These are phyloP conservation scores for Phyllostomus discolor DNA, from an alignment of 2,113 vertebrate genomes.

Conservation along the genomic window DNA sequence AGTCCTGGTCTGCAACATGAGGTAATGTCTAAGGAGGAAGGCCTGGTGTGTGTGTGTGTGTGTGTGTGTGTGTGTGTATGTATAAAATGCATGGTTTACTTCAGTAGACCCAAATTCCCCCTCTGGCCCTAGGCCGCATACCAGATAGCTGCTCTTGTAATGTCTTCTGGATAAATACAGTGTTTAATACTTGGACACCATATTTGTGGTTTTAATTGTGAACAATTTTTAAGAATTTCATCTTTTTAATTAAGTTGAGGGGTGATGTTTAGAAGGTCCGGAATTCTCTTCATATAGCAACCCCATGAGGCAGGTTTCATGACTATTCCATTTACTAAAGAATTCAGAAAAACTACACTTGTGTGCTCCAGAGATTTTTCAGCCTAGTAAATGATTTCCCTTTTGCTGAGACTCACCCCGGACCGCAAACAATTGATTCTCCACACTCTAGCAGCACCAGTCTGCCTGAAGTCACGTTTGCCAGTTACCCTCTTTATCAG, in stretches of 20 bases:
- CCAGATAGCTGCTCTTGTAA: background rate
- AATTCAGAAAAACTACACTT: background rate
- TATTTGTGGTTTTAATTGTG: constrained; percentile 19
- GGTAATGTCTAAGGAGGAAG: background rate
- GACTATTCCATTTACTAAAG: background rate
- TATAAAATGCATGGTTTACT: background rate
- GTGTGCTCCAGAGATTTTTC: background rate
- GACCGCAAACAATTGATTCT: background rate
- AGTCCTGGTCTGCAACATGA: background rate
- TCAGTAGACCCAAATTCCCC: background rate
- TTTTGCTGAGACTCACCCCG: background rate
- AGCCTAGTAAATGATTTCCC: background rate
- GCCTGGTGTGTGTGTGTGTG: background rate
- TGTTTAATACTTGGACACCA: background rate
- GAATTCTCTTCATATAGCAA: background rate
- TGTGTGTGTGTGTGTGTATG: background rate
- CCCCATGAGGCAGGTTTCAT: background rate
- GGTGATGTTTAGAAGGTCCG: background rate
- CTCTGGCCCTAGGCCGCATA: background rate
- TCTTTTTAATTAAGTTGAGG: background rate
- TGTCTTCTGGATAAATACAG: background rate
- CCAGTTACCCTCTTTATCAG: background rate
- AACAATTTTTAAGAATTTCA: background rate
- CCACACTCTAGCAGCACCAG: background rate
- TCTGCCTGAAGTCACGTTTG: background rate